Conservation (phyloP, 2,888 invertebrate genomes). For the Pocota personata region DNA sequence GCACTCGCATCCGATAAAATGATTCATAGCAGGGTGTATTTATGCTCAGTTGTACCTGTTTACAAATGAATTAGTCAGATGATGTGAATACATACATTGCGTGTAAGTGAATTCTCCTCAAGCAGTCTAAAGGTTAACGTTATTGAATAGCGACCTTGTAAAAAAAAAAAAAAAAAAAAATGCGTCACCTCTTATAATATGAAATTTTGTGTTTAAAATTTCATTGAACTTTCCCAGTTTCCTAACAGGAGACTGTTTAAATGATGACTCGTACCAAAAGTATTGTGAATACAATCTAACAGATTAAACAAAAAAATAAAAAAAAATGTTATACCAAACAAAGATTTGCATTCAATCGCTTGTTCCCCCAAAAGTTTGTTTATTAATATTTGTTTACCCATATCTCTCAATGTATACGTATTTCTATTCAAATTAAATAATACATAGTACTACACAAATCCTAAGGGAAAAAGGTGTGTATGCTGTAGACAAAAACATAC, state of each 20-base stretch:
- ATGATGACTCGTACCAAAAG: too few species aligned
- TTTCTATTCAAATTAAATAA: not conserved
- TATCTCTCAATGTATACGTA: not conserved
- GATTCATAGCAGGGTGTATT: slow-evolving; percentile 1
- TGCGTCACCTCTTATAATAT: not conserved
- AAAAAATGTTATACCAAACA: not conserved
- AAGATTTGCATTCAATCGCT: not conserved
- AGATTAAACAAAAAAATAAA: not conserved
- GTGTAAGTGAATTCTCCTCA: not conserved
- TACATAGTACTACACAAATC: not conserved
- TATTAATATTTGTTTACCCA: slow-evolving; percentile 18
- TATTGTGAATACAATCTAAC: not conserved
- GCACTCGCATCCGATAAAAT: not conserved
- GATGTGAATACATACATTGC: not conserved
- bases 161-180: not conserved
- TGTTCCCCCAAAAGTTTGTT: not conserved
- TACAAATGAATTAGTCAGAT: slow-evolving; percentile 8
- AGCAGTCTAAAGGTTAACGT: not conserved
- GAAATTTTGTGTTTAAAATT: not conserved
- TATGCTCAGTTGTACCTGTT: slow-evolving; percentile 2
- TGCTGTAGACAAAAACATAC: not conserved
- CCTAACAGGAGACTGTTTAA: too few species aligned
- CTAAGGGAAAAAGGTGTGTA: slow-evolving; percentile 10
- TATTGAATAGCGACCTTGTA: not conserved
- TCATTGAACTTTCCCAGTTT: not conserved